These are phyloP conservation scores for Amphipyra berbera DNA, from an alignment of 2,888 invertebrate genomes.

Conservation along the genomic window DNA sequence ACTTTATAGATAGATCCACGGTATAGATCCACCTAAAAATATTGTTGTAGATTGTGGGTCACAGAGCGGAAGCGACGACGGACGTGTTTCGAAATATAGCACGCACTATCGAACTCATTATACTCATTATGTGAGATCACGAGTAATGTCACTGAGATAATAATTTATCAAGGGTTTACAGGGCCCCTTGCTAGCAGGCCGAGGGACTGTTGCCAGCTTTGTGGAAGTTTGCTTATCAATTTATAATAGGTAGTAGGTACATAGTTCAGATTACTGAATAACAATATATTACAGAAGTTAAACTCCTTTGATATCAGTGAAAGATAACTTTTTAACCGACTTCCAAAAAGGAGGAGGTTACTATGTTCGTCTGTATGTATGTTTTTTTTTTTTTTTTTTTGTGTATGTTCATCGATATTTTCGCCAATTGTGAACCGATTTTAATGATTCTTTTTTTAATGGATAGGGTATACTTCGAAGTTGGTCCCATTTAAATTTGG, in stretches of 20 bases:
- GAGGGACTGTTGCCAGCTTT: constrained; percentile 35
- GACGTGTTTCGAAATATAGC: constrained; percentile 84
- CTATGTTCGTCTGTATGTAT: no score
- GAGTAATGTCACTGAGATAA: constrained; percentile 75
- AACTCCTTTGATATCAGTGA: no score
- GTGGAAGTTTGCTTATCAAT: constrained; percentile 43
- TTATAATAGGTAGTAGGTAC: constrained; percentile 20
- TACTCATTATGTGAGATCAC: constrained; percentile 73
- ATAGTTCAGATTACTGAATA: constrained; percentile 23
- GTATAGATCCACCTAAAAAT: constrained; percentile 63
- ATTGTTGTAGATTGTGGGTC: constrained; percentile 77
- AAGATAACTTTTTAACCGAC: no score
- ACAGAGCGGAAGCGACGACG: constrained; percentile 82
- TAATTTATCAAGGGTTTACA: constrained; percentile 65
- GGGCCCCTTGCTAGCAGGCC: constrained; percentile 43
- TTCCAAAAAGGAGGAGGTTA: no score
- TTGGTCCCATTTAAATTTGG: no score
- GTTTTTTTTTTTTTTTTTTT: no score
- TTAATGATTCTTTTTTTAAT: no score
- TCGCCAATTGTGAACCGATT: no score
- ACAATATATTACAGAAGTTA: not conserved
- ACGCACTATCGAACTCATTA: constrained; percentile 84
- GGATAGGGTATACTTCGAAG: no score
- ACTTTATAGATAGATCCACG: constrained; percentile 25
- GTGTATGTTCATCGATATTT: no score